phyloP scores from a whole-genome alignment of 2,888 invertebrate genomes.

The Dromius quadrimaculatus region DNA sequence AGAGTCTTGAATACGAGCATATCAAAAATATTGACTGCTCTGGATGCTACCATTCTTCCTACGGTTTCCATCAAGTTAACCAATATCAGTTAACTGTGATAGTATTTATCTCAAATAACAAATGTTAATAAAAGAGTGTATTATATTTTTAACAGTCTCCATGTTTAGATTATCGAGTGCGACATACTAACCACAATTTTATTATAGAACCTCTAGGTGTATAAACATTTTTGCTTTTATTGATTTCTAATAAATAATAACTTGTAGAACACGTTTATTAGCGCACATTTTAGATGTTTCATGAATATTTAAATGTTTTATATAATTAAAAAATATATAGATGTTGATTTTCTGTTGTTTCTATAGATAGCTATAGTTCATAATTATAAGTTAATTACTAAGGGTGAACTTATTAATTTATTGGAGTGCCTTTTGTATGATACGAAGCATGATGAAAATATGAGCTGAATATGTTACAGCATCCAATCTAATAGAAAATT shows the following conservation, averaged over 20 bases:
- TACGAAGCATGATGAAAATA: no score
- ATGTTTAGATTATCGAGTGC: slow-evolving; percentile 42
- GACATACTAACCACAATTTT: slow-evolving; percentile 32
- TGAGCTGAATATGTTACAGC: no score
- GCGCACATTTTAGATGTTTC: slow-evolving; percentile 52
- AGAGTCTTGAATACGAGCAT: slow-evolving; percentile 34
- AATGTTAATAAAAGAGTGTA: slow-evolving; percentile 41
- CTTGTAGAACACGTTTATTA: slow-evolving; percentile 50
- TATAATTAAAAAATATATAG: slow-evolving; percentile 52
- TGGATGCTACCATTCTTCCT: slow-evolving; percentile 26
- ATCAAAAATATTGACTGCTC: slow-evolving; percentile 23
- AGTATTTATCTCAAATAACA: slow-evolving; percentile 42
- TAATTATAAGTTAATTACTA: slow-evolving; percentile 50
- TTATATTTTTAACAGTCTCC: slow-evolving; percentile 41
- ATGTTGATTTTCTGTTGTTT: slow-evolving; percentile 51
- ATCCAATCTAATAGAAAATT: no score
- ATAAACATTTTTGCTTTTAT: slow-evolving; percentile 41
- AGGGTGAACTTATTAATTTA: slow-evolving; percentile 58
- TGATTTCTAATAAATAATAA: slow-evolving; percentile 33
- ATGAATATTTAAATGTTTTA: slow-evolving; percentile 53
- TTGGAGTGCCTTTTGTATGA: slow-evolving; percentile 60
- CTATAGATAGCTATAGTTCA: slow-evolving; percentile 47
- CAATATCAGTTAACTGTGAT: slow-evolving; percentile 44
- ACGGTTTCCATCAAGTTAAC: slow-evolving; percentile 38
- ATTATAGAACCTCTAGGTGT: slow-evolving; percentile 41